phyloP scores from a whole-genome alignment of 2,797 vertebrate species.

The Sternotherus odoratus region DNA sequence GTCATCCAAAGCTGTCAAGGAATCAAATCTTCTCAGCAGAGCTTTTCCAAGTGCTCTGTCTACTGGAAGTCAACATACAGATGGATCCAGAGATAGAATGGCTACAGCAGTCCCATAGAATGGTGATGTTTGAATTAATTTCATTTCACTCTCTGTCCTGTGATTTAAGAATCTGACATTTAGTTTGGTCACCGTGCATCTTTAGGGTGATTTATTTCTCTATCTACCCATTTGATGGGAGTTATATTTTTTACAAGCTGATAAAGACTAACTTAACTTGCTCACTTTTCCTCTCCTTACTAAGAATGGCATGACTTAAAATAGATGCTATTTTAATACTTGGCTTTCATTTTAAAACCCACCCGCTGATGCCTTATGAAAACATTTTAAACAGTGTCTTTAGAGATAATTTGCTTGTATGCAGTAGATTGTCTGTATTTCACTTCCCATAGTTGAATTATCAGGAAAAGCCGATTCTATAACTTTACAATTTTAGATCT shows the following conservation, averaged over 20 bases:
- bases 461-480: background rate
- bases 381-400: conserved; percentile 62
- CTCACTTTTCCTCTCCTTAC: conserved; percentile 49
- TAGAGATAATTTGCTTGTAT: conserved; percentile 54
- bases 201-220: conserved; percentile 46
- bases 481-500: background rate
- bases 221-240: conserved; percentile 41
- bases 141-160: conserved; percentile 2
- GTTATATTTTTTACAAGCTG: conserved; percentile 57
- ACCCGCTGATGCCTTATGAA: conserved; percentile 61
- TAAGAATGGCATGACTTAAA: conserved; percentile 68
- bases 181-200: conserved; percentile 43
- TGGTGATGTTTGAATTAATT: conserved; percentile 30
- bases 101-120: conserved; percentile 10
- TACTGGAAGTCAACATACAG: conserved; percentile 26
- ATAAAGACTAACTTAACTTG: conserved; percentile 70
- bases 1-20: conserved; percentile 65
- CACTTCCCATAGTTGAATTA: conserved; percentile 19
- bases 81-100: conserved; percentile 40
- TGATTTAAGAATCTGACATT: conserved; percentile 20
- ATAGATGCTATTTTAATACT: conserved; percentile 64
- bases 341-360: conserved; percentile 67
- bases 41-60: conserved; percentile 65
- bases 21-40: conserved; percentile 49
- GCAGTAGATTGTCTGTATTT: conserved; percentile 35